Evolutionary conservation across 2,888 invertebrate genomes (phyloP).

Genomic region (Cataglyphis rosenhaueri): DNA sequence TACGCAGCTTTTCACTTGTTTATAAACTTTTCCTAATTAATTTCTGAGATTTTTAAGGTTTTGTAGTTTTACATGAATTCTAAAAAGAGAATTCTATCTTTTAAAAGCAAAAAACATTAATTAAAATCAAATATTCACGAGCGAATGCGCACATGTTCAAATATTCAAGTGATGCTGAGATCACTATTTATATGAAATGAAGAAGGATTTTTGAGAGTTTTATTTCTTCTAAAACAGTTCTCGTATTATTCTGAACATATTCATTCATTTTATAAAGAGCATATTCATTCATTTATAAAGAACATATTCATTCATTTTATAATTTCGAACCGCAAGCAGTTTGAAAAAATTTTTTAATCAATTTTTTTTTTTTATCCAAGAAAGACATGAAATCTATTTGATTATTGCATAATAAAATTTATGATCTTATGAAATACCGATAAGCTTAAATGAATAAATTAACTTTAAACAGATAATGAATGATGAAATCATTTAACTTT

Average conservation of each 20-base stretch:
- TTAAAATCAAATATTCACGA: not conserved
- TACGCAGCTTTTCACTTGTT: not conserved
- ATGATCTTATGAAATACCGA: not conserved
- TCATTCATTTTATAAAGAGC: not conserved
- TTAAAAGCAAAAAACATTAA: slow-evolving; percentile 1
- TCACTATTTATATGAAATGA: too few relatives aligned
- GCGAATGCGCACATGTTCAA: not conserved
- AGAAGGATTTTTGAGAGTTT: not conserved
- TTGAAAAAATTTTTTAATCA: not conserved
- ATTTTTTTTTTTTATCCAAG: not conserved
- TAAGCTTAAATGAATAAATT: not conserved
- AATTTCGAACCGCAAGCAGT: not conserved
- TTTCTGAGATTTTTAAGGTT: not conserved
- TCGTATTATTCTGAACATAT: not conserved
- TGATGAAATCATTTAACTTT: not conserved
- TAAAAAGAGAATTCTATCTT: not conserved
- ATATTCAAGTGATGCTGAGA: not conserved
- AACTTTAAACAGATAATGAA: slow-evolving; percentile 2
- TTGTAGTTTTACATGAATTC: not conserved
- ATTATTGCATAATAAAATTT: not conserved
- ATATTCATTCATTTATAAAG: not conserved
- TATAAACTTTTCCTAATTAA: not conserved
- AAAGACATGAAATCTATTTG: not conserved
- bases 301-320: not conserved
- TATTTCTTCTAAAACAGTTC: not conserved